Base-by-base conservation (phyloP, 2,113 vertebrate species). In the Genyomyrus donnyi region DNA sequence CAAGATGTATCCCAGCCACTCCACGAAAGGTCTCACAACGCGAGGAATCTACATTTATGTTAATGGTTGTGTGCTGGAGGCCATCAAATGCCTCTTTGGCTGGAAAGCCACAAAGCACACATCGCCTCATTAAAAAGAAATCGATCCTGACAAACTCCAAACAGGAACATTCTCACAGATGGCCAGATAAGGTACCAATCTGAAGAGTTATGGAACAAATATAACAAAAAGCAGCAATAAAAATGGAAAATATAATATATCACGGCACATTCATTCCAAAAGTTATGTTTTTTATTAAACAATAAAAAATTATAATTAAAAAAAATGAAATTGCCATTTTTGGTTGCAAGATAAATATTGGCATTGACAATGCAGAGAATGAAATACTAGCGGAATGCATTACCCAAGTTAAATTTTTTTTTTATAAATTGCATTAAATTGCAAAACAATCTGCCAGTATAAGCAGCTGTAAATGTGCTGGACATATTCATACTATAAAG, bases 1-100 rank as follows among this genome's bases (percentile, higher is more conserved):
- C 13, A 17, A 35, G 15, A 19, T 77, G 70, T 39, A 17, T 15
- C 35, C 31, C 13, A 42, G 31, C 35, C 5, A 19, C 35, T 42
- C 35, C 35, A 19, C 2, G 17, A 80, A 42, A 19, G 4, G 35
- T 35, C 35, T 42, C 31, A 42, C 31, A 8, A 17, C 35, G 5
- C 15, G 5, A 7, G 35, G 31, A 42, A 80, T 39, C 13, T 80
- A 80, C 74, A 19, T 80, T 80, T 42, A 80, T 80, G 74, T 80
- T 70, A 80, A 80, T 80, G 74, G 74, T 80, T 42, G 74, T 80
- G 74, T 80, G 74, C 74, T 42, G 74, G 35, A 80, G 74, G 35
- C 74, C 35, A 80, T 15, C 74, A 80, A 80, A 80, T 1, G 15
- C 4, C 74, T 42, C 35, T 8, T 80, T 80, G 74, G 74, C 74